Conservation (phyloP, 2,797 vertebrate genomes). For the Sebastes ruberrimus region DNA sequence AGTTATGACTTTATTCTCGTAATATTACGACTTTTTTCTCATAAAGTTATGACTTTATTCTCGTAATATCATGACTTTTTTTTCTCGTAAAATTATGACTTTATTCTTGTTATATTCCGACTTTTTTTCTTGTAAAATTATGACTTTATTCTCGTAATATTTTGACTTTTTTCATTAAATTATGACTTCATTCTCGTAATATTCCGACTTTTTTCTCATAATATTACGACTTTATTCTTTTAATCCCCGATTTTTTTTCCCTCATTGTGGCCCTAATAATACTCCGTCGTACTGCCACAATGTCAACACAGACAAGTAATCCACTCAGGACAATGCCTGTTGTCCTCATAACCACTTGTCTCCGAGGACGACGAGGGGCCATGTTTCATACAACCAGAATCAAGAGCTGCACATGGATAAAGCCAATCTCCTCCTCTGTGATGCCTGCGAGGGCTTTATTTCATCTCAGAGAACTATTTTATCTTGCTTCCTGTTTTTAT, state of each 20-base stretch:
- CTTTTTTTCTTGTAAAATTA: accelerated
- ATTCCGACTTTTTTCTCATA: too few species aligned
- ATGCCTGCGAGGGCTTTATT: constrained; percentile 60
- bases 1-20: too few species aligned
- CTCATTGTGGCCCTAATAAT: too few species aligned
- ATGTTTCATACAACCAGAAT: constrained; percentile 59
- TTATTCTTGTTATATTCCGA: accelerated
- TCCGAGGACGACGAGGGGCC: constrained; percentile 28
- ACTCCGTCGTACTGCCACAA: not conserved
- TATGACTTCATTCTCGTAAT: too few species aligned
- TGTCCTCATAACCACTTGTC: constrained; percentile 36
- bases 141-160: too few species aligned
- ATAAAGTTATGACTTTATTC: too few species aligned
- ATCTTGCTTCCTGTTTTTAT: constrained; percentile 79
- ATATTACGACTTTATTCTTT: too few species aligned
- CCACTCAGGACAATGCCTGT: constrained; percentile 39
- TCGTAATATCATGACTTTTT: accelerated
- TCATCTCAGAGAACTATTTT: constrained; percentile 69
- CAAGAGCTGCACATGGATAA: constrained; percentile 46
- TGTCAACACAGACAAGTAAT: constrained; percentile 45
- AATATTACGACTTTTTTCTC: accelerated
- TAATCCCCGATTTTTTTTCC: too few species aligned
- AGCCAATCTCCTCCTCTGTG: constrained; percentile 30
- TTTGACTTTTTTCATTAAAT: accelerated
- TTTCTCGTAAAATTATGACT: too few species aligned